Percentiles rank a stretch among this genome's conserved stretches.
Evolutionary conservation across 92 coral and sea anemone genomes (phyloP).

Genomic region (Porites rus): DNA sequence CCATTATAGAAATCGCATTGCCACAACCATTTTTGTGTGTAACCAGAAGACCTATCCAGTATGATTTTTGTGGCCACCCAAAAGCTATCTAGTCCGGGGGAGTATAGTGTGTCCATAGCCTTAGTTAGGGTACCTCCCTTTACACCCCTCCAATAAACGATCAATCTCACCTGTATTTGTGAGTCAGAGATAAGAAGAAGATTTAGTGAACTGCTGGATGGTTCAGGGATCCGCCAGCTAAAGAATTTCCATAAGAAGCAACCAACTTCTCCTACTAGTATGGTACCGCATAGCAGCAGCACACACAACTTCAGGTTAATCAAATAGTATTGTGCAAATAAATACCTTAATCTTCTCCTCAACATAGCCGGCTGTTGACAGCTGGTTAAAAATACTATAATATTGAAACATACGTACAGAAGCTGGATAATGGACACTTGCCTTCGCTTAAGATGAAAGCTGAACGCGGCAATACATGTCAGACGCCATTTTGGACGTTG

Average conservation of each 20-base stretch:
- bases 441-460: no score
- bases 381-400: no score
- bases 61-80: no score
- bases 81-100: no score
- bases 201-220: slow-evolving; percentile 59
- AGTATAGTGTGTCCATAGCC: no score
- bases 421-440: no score
- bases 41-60: no score
- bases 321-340: not conserved
- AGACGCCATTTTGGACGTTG: no score
- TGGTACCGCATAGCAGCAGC: slow-evolving; percentile 15
- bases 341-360: not conserved
- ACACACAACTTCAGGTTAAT: slow-evolving; percentile 32
- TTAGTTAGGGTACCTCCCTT: not conserved
- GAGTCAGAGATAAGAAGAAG: slow-evolving; percentile 87
- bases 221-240: slow-evolving; percentile 78
- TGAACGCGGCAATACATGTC: no score
- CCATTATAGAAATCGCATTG: no score
- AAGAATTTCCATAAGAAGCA: slow-evolving; percentile 63
- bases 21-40: no score
- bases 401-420: no score
- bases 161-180: slow-evolving; percentile 82
- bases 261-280: slow-evolving; percentile 74
- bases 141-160: not conserved
- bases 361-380: not conserved